Evolutionary conservation across 2,888 invertebrate species (phyloP), one percentile per base, ranked within the genome.

Genomic region (Elysia crispata): DNA sequence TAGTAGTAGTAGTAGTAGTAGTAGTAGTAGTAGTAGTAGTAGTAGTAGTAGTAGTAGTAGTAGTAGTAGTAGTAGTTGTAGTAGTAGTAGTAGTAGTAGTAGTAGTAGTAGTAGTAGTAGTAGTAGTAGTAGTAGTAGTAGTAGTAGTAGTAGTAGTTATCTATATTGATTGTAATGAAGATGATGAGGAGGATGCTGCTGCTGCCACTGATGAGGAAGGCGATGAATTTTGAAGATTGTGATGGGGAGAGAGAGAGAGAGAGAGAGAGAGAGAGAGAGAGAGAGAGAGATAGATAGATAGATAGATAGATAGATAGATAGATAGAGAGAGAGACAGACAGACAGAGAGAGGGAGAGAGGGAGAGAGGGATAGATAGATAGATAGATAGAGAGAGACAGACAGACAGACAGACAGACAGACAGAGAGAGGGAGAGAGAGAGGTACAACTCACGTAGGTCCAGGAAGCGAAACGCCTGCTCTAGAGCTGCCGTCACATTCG

Each of bases 401-500:
- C 50, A 64, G 64, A 64, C 41, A 64, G 64, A 64, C 23, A 76
- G 5, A n/a, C 1, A 25, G 49, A 50, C 28, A 76, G 54, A 25
- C 6, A 81, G 20, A 50, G 5, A 18, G 15, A 49, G 20, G 23
- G 50, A 50, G 6, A 23, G 8, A 18, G 13, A 13, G n/a, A 20
- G 11, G 3, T 18, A 13, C n/a, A 31, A 8, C 66, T 76, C 28
- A 76, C 76, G 62, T 18, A 76, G 49, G 15, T 62, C 66, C 8
- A 76, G 76, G 28, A 76, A 76, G 18, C 28, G 11, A 20, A 49
- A 76, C 3, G 49, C 28, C 50, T 64, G 25, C 76, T n/a, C 49
- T 50, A 77, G 30, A 1, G 25, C 49, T 1, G 28, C 23, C 15
- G 49, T 18, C 1, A 25, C 30, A 31, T 69, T 28, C 41, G 41